Evolutionary conservation across 64 coral and sea anemone genomes (phyloP), one percentile per base, ranked within the genome.

Genomic region (Trachythela sp.): DNA sequence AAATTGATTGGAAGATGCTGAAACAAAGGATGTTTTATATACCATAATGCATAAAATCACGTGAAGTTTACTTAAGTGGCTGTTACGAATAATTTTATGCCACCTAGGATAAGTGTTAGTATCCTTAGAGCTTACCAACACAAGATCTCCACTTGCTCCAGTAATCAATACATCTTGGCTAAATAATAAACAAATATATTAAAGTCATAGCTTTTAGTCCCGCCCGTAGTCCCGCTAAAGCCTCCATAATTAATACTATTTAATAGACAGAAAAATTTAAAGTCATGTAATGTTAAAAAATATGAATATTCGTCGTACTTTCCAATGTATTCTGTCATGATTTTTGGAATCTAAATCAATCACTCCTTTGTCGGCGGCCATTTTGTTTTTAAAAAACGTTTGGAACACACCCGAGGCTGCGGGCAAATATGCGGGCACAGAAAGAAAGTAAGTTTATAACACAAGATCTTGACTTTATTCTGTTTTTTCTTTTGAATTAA

Each of bases 61-160:
- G n/a, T n/a, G n/a, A n/a, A n/a, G n/a, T n/a, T n/a, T n/a, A n/a
- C n/a, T n/a, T n/a, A n/a, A n/a, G n/a, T n/a, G n/a, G n/a, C n/a
- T n/a, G n/a, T n/a, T n/a, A n/a, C n/a, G n/a, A n/a, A n/a, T n/a
- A n/a, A n/a, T n/a, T n/a, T n/a, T n/a, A n/a, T n/a, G n/a, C n/a
- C n/a, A n/a, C n/a, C n/a, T n/a, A n/a, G n/a, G n/a, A n/a, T n/a
- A n/a, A n/a, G n/a, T n/a, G n/a, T n/a, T n/a, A n/a, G n/a, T n/a
- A n/a, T n/a, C n/a, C n/a, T n/a, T n/a, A n/a, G n/a, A n/a, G n/a
- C 30, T 80, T 80, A 80, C 75, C 75, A 80, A 39, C 75, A 80
- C 75, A 80, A 9, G 75, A 35, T 80, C 75, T 80, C 75, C 75
- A 80, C 30, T 80, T 80, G 37, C 31, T 80, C 75, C 75, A 80